Conservation (phyloP, 2,113 vertebrate species). For the Leucoraja erinaceus region DNA sequence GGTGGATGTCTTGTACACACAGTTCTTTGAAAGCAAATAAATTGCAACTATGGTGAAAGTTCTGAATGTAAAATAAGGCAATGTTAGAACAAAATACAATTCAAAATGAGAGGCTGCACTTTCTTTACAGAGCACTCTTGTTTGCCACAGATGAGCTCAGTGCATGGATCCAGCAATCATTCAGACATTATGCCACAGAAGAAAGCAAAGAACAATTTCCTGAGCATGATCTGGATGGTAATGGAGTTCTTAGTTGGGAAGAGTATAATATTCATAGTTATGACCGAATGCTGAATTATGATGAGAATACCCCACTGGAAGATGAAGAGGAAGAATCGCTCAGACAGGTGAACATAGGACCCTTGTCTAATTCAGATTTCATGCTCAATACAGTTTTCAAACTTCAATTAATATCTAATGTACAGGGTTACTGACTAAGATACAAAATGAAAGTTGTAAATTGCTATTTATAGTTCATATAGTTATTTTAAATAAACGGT, state of each 20-base stretch:
- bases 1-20: neutral
- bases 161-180: conserved; percentile 86
- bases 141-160: conserved; percentile 75
- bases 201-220: conserved; percentile 80
- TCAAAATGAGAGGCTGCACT: neutral
- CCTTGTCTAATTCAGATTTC: neutral
- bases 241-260: conserved; percentile 79
- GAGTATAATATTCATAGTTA: conserved; percentile 84
- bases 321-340: conserved; percentile 86
- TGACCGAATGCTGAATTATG: conserved; percentile 69
- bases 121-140: neutral
- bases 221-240: conserved; percentile 71
- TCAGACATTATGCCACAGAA: conserved; percentile 83
- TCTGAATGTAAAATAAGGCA: neutral
- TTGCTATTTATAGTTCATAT: neutral
- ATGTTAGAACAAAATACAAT: no score
- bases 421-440: no score
- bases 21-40: neutral
- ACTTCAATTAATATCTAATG: neutral
- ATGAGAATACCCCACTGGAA: conserved; percentile 63
- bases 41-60: neutral
- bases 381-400: neutral
- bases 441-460: no score
- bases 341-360: conserved; percentile 64
- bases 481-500: neutral